Evolutionary conservation across 1,140 invertebrate genomes (phyloP).

Genomic region (Tetraneura akinire): DNA sequence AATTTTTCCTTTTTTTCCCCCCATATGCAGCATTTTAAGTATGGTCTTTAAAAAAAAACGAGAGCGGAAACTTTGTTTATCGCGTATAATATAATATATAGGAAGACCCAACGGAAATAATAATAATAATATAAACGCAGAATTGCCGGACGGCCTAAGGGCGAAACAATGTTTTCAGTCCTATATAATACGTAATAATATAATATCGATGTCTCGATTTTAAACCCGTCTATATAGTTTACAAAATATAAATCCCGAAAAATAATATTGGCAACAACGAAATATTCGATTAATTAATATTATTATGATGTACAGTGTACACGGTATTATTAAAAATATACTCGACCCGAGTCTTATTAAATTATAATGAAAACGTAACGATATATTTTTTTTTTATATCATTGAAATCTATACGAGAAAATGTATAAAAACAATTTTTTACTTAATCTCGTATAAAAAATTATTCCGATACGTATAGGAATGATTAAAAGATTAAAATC

Average conservation of each 20-base stretch:
- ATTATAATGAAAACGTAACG: no score
- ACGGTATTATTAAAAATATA: no score
- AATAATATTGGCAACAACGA: not conserved
- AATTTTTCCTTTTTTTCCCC: slow-evolving; percentile 16
- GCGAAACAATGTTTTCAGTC: slow-evolving; percentile 20
- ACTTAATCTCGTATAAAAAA: no score
- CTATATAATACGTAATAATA: not conserved
- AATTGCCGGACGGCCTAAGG: slow-evolving; percentile 3
- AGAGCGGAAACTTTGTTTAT: slow-evolving; percentile 9
- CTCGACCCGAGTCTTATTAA: no score
- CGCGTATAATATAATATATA: no score
- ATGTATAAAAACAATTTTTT: no score
- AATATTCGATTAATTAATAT: not conserved
- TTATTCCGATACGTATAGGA: no score
- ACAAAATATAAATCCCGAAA: not conserved
- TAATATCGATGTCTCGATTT: not conserved
- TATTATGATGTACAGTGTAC: no score
- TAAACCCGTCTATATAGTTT: not conserved
- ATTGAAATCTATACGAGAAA: no score
- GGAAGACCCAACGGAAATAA: slow-evolving; percentile 17
- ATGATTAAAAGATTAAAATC: no score
- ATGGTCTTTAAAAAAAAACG: slow-evolving; percentile 24
- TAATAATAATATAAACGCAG: slow-evolving; percentile 35
- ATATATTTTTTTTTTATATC: no score
- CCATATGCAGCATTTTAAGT: no score